phyloP scores from a whole-genome alignment of 2,888 invertebrate species.

The Aporophyla lueneburgensis region DNA sequence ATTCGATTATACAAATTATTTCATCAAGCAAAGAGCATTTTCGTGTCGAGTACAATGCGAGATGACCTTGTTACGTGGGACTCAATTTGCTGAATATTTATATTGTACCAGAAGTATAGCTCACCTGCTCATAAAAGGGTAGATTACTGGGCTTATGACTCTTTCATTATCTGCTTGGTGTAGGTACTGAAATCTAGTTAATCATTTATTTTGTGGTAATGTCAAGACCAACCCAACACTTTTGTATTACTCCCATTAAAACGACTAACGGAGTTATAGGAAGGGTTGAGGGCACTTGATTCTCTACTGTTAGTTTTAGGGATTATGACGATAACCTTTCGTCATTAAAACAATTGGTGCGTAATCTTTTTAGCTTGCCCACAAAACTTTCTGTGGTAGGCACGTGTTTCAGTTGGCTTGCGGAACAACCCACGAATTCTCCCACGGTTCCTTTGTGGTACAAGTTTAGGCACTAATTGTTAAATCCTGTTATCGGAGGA shows the following conservation, averaged over 20 bases:
- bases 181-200: not conserved
- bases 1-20: conserved; percentile 69
- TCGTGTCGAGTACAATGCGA: conserved; percentile 68
- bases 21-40: conserved; percentile 75
- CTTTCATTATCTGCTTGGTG: conserved; percentile 18
- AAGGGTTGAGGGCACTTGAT: conserved; percentile 11
- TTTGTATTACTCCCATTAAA: conserved; percentile 17
- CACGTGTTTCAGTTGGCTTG: conserved; percentile 18
- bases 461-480: conserved; percentile 38
- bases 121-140: conserved; percentile 38
- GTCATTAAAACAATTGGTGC: conserved; percentile 24
- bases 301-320: conserved; percentile 21
- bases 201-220: conserved; percentile 5
- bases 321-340: conserved; percentile 7
- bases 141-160: conserved; percentile 22
- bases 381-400: not conserved
- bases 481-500: conserved; percentile 23
- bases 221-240: conserved; percentile 7
- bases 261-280: not conserved
- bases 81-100: conserved; percentile 52
- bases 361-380: conserved; percentile 22
- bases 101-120: conserved; percentile 51
- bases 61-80: conserved; percentile 56
- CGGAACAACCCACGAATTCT: conserved; percentile 2
- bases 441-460: conserved; percentile 10